phyloP scores from a whole-genome alignment of 2,888 invertebrate genomes.

The Zygothrica quintamaculata region DNA sequence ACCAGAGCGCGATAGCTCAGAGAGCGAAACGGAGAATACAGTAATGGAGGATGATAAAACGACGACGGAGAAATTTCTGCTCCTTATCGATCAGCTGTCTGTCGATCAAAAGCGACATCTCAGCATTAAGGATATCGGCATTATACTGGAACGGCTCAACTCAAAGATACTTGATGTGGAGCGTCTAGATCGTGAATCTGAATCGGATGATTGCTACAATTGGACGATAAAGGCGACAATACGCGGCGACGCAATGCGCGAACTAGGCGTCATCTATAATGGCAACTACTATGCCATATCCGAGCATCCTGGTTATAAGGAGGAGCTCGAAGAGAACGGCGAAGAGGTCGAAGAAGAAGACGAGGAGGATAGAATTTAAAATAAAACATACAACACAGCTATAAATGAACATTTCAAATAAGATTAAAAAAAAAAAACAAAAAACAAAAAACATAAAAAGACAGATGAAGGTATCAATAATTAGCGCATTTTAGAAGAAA shows the following conservation, averaged over 20 bases:
- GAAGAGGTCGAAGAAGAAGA: constrained; percentile 94
- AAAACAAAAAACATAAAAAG: too few relatives aligned
- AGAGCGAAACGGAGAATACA: constrained; percentile 96
- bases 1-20: constrained; percentile 93
- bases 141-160: constrained; percentile 95
- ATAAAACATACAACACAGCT: constrained; percentile 43
- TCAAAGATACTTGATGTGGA: constrained; percentile 97
- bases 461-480: constrained; percentile 63
- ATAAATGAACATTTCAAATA: constrained; percentile 46
- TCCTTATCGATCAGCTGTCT: constrained; percentile 96
- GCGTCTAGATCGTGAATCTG: constrained; percentile 94
- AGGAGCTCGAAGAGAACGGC: constrained; percentile 93
- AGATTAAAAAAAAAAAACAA: too few relatives aligned
- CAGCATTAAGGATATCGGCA: constrained; percentile 97
- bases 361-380: constrained; percentile 85
- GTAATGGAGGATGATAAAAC: constrained; percentile 95
- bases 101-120: constrained; percentile 96
- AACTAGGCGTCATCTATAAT: constrained; percentile 96
- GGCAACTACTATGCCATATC: constrained; percentile 98
- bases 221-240: constrained; percentile 99
- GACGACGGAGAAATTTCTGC: constrained; percentile 95
- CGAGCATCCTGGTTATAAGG: constrained; percentile 96
- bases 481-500: constrained; percentile 68
- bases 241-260: constrained; percentile 94
- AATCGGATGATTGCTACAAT: constrained; percentile 97